Evolutionary conservation across 1,140 invertebrate species (phyloP), one percentile per base, ranked within the genome.

Genomic region (Hydropsyche tenuis): DNA sequence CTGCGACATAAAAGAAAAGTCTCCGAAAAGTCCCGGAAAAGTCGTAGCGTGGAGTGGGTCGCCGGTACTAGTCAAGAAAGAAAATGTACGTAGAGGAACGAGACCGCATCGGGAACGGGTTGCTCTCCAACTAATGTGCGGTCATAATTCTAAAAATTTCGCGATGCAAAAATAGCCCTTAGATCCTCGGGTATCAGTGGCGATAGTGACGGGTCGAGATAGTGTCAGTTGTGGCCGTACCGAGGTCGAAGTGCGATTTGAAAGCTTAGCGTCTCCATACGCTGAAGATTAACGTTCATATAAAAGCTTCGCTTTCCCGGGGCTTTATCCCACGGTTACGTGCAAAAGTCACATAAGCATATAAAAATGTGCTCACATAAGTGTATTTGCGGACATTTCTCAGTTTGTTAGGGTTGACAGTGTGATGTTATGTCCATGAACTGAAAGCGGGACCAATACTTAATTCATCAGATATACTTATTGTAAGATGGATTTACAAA

Each of bases 181-280:
- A 4, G 30, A 4, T 37, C 30, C 3, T 37, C 9, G 30, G 3
- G 9, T 37, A 9, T 37, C 3, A 37, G 30, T 9, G 30, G 9
- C 9, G 3, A 37, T 37, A 37, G 30, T 37, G 3, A 4, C 30
- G 3, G 30, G n/a, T n/a, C n/a, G 30, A 37, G 30, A 37, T 37
- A 37, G 30, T 37, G 3, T 3, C 30, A 37, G 30, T 37, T 37
- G 30, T 3, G 30, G 30, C 30, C 3, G 30, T 37, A 9, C 3
- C 30, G 30, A 37, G 30, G 30, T 37, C 30, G 30, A 12, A 25
- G 60, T 62, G 51, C 11, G 23, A 60, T 73, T 51, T 65, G 53
- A 65, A 73, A 65, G 56, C 60, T 73, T 73, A 73, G 71, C 60
- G 71, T 73, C 71, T 48, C 56, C 18, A 16, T n/a, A 42, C 60